A percentile compares a stretch with the other conserved stretches of the same genome.
Evolutionary conservation across 2,113 vertebrate genomes (phyloP).

Genomic region (Macquaria ambigua): DNA sequence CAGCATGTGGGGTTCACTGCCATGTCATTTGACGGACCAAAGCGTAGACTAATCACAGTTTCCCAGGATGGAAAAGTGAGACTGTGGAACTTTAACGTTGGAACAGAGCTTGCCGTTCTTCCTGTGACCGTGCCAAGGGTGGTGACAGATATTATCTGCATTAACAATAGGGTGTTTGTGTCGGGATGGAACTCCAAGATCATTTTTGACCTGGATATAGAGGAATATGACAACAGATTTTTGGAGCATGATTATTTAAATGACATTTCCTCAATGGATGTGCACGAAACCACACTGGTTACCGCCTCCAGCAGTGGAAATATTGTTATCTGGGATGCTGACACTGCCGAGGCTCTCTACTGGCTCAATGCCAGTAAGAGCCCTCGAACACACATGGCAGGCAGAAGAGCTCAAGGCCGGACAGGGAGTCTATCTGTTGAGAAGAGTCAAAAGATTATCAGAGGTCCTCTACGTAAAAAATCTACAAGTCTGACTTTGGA

Average conservation of each 20-base stretch:
- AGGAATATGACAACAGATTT: accelerated
- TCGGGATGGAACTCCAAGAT: background rate
- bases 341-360: background rate
- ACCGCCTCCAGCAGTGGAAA: constrained; percentile 30
- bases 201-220: constrained; percentile 12
- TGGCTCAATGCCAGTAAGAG: background rate
- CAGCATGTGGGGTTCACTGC: background rate
- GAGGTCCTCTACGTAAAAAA: background rate
- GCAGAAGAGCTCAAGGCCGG: background rate
- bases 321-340: background rate
- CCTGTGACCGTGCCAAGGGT: background rate
- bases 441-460: accelerated
- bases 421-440: accelerated
- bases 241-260: constrained; percentile 7
- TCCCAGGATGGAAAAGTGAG: constrained; percentile 10
- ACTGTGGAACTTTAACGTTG: constrained; percentile 51
- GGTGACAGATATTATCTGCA: constrained; percentile 11
- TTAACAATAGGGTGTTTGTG: background rate
- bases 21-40: constrained; percentile 6
- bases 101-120: background rate
- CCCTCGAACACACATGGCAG: accelerated
- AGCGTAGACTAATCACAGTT: constrained; percentile 21
- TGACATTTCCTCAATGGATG: constrained; percentile 29
- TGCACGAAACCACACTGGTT: background rate
- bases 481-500: accelerated